Conservation (phyloP, 2,113 vertebrate genomes). For the Peromyscus maniculatus region DNA sequence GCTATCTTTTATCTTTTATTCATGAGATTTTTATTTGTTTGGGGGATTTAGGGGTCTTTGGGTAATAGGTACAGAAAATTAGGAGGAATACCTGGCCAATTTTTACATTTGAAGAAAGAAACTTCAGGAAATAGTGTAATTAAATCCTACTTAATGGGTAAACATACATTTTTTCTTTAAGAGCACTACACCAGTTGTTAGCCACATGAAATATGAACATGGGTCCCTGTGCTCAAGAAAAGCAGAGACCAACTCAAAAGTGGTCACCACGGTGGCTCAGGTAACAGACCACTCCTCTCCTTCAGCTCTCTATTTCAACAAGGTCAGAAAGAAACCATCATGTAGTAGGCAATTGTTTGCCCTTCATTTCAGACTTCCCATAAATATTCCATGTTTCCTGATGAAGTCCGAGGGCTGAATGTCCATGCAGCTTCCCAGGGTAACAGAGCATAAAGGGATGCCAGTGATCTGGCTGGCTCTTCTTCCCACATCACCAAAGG, state of each 20-base stretch:
- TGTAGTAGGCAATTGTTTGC: not conserved
- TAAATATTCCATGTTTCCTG: not conserved
- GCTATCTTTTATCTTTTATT: constrained; percentile 52
- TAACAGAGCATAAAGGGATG: not conserved
- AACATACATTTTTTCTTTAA: not conserved
- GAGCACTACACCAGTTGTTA: not conserved
- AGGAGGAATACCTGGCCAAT: not conserved
- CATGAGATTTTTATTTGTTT: not conserved
- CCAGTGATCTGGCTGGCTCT: not conserved
- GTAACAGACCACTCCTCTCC: not conserved
- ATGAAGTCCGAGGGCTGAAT: not conserved
- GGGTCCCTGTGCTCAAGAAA: not conserved
- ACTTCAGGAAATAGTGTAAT: not conserved
- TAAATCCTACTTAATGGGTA: not conserved
- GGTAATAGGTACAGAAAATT: not conserved
- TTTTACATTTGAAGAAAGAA: constrained; percentile 43
- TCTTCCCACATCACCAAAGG: not conserved
- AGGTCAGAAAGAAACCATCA: not conserved
- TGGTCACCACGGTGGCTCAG: not conserved
- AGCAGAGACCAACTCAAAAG: not conserved
- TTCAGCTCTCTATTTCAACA: not conserved
- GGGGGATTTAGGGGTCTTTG: not conserved
- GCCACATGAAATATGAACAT: not conserved
- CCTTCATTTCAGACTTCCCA: not conserved
- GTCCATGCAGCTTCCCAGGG: not conserved